These are phyloP conservation scores for Andrena bucephala DNA, from an alignment of 2,888 invertebrate genomes.

Conservation along the genomic window DNA sequence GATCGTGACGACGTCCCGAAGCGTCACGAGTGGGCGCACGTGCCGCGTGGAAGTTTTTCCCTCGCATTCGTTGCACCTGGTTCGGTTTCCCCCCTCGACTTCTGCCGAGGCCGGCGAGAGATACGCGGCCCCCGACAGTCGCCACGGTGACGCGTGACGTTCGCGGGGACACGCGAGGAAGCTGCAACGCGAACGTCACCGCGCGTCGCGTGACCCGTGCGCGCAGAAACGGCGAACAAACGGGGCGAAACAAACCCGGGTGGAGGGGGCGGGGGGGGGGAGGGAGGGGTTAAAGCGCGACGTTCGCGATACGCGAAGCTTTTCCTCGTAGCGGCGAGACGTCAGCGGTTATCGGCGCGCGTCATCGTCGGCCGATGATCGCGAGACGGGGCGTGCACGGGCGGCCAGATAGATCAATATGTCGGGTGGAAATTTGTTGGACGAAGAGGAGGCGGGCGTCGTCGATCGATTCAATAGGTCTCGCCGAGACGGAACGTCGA, in stretches of 20 bases:
- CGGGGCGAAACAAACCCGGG: neutral
- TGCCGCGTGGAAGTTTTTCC: neutral
- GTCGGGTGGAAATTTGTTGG: slow-evolving; percentile 41
- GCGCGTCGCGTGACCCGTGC: slow-evolving; percentile 64
- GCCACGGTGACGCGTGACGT: slow-evolving; percentile 68
- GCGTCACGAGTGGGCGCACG: slow-evolving; percentile 1
- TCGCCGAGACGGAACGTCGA: slow-evolving; percentile 47
- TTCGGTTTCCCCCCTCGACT: neutral
- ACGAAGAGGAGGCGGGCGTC: slow-evolving; percentile 12
- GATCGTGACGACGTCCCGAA: neutral
- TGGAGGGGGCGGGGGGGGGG: no score
- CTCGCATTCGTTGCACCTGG: slow-evolving; percentile 2
- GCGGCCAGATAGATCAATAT: slow-evolving; percentile 37
- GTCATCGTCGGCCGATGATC: slow-evolving; percentile 56
- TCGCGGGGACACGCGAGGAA: slow-evolving; percentile 62
- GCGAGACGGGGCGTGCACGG: slow-evolving; percentile 16
- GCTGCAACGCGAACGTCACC: slow-evolving; percentile 63
- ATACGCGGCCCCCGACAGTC: slow-evolving; percentile 20
- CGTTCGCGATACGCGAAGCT: slow-evolving; percentile 12
- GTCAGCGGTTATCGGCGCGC: slow-evolving; percentile 44
- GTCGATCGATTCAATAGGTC: slow-evolving; percentile 56
- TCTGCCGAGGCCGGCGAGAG: neutral
- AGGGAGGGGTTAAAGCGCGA: slow-evolving; percentile 22
- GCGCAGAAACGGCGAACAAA: slow-evolving; percentile 52
- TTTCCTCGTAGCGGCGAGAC: slow-evolving; percentile 22